Evolutionary conservation across 2,888 invertebrate species (phyloP).

Genomic region (Nomada ruficornis): DNA sequence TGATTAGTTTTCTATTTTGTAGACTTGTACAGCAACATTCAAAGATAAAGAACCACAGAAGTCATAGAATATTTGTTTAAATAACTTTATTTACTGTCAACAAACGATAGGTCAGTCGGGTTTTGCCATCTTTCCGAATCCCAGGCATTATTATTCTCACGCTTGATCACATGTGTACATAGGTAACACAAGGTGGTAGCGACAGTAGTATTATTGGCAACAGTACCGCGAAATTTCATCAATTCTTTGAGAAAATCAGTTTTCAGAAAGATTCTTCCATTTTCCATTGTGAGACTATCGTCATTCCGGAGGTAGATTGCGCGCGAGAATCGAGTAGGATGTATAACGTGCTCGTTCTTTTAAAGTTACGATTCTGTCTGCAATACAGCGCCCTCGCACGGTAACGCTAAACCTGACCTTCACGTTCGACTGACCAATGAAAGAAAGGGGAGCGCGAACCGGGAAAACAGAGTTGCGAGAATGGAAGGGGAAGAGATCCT

Average conservation of each 20-base stretch:
- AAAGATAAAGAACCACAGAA: neutral
- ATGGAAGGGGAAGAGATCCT: conserved; percentile 15
- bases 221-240: neutral
- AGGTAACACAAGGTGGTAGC: neutral
- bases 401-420: conserved; percentile 61
- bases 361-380: conserved; percentile 27
- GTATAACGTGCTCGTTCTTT: conserved; percentile 44
- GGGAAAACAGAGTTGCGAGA: conserved; percentile 40
- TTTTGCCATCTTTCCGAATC: conserved; percentile 38
- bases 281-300: conserved; percentile 23
- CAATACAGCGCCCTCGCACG: conserved; percentile 66
- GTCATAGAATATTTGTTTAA: conserved; percentile 9
- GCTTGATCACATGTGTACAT: conserved; percentile 6
- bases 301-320: conserved; percentile 37
- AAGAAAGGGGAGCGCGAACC: conserved; percentile 32
- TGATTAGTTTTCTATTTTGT: neutral
- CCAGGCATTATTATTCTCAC: conserved; percentile 49
- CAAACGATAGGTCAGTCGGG: conserved; percentile 42
- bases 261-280: conserved; percentile 21
- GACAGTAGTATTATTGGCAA: neutral
- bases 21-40: neutral
- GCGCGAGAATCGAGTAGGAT: conserved; percentile 54
- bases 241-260: conserved; percentile 7
- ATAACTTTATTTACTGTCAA: conserved; percentile 50
- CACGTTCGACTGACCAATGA: conserved; percentile 46